Evolutionary conservation across 2,797 vertebrate species (phyloP), one percentile per base, ranked within the genome.

Genomic region (Sus cebifrons): DNA sequence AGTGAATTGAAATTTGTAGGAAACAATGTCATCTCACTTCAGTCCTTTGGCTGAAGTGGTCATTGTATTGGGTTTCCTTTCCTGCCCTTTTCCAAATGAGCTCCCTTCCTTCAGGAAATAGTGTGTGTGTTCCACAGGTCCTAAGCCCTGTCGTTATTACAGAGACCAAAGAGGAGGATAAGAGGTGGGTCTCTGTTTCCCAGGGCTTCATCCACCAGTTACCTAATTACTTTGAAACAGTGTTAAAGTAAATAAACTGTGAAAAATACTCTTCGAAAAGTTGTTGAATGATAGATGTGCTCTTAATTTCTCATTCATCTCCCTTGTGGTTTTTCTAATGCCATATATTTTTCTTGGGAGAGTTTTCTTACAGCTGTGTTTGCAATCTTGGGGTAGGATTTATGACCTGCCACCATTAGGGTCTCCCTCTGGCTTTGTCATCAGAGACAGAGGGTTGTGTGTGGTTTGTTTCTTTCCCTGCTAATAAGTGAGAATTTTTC

Each of bases 291-390:
- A 84, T 92, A 97, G 86, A 86, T 96, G 85, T 60, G 56, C 60
- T 92, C 20, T 88, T 67, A 2, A 21, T 95, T 94, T 49, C 65
- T 92, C 36, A 67, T 71, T 95, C 88, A 92, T 68, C 67, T 98
- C 16, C 5, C 65, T 91, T 44, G 71, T 94, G 65, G 77, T 75
- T 96, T 97, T 97, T 95, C 62, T 96, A 95, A 81, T 68, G 64
- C 0, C 32, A 71, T 84, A n/a, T 65, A 36, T 97, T 97, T 97
- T 98, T 75, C 86, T 97, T 96, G 71, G 90, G 87, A 97, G 94
- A 92, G 40, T 71, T 89, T 93, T 85, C 36, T 93, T 94, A 56
- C 64, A 95, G 96, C 93, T 89, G 67, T 97, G 6, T 95, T 98
- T 95, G 96, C 93, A 89, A 93, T 95, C 56, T 93, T 36, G 62